Conservation (phyloP, 2,113 vertebrate genomes). For the Brachyhypopomus gauderio region DNA sequence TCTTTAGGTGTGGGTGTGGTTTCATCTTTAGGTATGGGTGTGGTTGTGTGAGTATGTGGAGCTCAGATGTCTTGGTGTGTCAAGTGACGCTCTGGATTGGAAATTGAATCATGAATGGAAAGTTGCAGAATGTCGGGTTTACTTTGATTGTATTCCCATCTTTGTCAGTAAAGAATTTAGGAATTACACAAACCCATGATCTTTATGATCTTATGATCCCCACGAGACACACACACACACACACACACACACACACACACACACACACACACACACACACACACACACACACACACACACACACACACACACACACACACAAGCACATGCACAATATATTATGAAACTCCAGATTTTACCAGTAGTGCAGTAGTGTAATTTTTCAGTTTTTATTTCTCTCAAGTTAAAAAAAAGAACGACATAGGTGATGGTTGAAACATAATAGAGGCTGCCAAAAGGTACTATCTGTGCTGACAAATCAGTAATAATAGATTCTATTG, state of each 20-base stretch:
- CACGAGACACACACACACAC: constrained; percentile 73
- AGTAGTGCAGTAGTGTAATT: no score
- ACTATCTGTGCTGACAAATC: constrained; percentile 58
- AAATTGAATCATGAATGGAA: no score
- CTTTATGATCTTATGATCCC: neutral
- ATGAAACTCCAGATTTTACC: constrained; percentile 45
- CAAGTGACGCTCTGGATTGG: no score
- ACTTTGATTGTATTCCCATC: no score
- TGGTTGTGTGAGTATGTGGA: no score
- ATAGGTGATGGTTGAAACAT: constrained; percentile 57
- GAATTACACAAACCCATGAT: neutral
- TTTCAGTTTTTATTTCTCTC: constrained; percentile 48
- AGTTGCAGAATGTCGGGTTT: no score
- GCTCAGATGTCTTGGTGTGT: no score
- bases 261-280: neutral
- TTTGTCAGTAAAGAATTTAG: neutral
- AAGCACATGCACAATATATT: constrained; percentile 10
- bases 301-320: neutral
- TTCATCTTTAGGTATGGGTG: no score
- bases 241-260: constrained; percentile 62
- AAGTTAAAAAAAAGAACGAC: constrained; percentile 40
- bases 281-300: no score
- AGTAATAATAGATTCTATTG: no score
- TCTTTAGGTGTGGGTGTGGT: no score
- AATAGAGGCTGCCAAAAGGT: constrained; percentile 60